Evolutionary conservation across 2,888 invertebrate genomes (phyloP).

Genomic region (Parochlus steinenii): DNA sequence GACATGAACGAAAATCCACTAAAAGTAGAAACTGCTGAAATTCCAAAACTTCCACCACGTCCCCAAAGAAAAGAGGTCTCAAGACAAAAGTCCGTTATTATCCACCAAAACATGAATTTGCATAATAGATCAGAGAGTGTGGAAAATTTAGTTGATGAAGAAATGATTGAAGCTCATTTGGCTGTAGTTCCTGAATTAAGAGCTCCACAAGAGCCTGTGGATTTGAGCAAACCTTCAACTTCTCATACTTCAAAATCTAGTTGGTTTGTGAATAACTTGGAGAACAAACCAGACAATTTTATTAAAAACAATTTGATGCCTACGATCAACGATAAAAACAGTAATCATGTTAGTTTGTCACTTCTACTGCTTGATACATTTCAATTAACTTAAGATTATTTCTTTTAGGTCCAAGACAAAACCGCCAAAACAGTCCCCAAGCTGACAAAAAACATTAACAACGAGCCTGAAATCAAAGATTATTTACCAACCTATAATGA

Average conservation of each 20-base stretch:
- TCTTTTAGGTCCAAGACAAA: too few relatives aligned
- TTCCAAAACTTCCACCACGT: conserved; percentile 15
- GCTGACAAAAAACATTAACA: conserved; percentile 2
- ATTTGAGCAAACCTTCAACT: conserved; percentile 12
- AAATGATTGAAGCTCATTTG: conserved; percentile 14
- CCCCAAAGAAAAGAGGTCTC: neutral
- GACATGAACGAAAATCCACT: conserved; percentile 56
- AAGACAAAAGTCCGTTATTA: conserved; percentile 6
- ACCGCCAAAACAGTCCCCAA: conserved; percentile 2
- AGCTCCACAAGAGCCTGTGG: neutral
- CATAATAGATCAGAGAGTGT: conserved; percentile 12
- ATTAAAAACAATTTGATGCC: conserved; percentile 4
- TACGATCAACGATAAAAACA: too few relatives aligned
- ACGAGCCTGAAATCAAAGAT: neutral
- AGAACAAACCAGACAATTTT: conserved; percentile 2
- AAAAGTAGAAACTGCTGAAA: conserved; percentile 18
- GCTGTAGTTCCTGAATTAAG: conserved; percentile 10
- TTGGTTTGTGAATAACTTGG: conserved; percentile 23
- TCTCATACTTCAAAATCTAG: conserved; percentile 20
- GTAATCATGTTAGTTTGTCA: neutral
- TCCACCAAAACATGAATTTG: conserved; percentile 8
- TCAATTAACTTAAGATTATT: too few relatives aligned
- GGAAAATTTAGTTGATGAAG: conserved; percentile 14
- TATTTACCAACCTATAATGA: conserved; percentile 10
- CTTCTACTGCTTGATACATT: neutral